phyloP scores from a whole-genome alignment of 2,797 vertebrate genomes.

The Cirrhinus molitorella region DNA sequence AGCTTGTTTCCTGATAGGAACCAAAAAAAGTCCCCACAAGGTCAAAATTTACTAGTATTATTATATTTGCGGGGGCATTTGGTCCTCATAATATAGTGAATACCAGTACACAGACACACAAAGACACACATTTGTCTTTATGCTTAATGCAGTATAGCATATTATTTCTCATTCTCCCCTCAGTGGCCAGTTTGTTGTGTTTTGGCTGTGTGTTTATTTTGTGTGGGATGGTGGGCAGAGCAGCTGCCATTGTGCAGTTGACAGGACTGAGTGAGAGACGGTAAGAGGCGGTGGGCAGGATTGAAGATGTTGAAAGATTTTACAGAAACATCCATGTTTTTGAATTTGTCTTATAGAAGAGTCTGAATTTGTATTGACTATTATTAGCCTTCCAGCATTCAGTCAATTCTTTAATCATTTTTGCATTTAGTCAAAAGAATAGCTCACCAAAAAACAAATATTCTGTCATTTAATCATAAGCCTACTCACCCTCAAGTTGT shows the following conservation, averaged over 20 bases:
- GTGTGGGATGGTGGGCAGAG: neutral
- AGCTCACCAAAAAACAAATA: neutral
- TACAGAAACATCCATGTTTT: neutral
- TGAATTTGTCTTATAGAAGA: neutral
- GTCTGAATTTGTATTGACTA: neutral
- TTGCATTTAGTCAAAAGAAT: neutral
- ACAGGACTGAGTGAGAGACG: neutral
- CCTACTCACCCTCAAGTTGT: neutral
- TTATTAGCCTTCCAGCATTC: neutral
- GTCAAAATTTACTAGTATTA: neutral
- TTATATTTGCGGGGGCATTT: neutral
- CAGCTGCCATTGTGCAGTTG: slow-evolving; percentile 2
- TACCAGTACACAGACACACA: neutral
- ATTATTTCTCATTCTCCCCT: too few species aligned
- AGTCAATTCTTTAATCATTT: neutral
- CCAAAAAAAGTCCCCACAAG: neutral
- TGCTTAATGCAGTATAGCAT: neutral
- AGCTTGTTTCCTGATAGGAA: neutral
- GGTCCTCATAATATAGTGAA: neutral
- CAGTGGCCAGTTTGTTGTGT: neutral
- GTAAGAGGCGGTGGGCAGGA: neutral
- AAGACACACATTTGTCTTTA: neutral
- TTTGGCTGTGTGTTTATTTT: slow-evolving; percentile 1
- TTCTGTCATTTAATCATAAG: neutral
- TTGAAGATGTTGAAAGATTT: neutral